Evolutionary conservation across 2,888 invertebrate species (phyloP).

Genomic region (Aphodius granarius): DNA sequence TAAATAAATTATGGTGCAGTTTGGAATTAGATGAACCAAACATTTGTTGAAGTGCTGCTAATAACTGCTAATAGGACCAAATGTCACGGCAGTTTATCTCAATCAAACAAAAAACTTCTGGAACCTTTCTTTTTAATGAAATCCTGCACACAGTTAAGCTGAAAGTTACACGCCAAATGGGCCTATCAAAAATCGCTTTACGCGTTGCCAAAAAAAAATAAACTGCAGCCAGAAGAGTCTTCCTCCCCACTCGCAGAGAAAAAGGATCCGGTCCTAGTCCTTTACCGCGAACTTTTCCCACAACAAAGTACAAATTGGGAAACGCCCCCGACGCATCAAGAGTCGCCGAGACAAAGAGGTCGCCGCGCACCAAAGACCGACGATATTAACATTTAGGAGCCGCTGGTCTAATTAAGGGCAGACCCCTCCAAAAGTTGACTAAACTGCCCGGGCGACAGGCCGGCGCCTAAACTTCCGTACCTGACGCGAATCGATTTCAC

Average conservation of each 20-base stretch:
- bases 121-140: background rate
- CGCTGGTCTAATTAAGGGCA: slow-evolving; percentile 7
- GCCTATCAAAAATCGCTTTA: slow-evolving; percentile 11
- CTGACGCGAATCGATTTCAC: slow-evolving; percentile 14
- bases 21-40: no score
- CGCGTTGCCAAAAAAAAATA: background rate
- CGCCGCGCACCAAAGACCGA: background rate
- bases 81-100: background rate
- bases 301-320: slow-evolving; percentile 12
- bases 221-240: background rate
- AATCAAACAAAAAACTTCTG: background rate
- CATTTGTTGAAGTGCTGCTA: no score
- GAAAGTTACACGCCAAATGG: background rate
- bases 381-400: background rate
- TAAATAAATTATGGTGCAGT: no score
- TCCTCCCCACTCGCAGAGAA: background rate
- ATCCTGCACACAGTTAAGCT: background rate
- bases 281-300: slow-evolving; percentile 10
- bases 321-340: slow-evolving; percentile 10
- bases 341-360: slow-evolving; percentile 3
- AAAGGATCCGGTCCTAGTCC: no score
- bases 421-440: background rate
- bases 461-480: slow-evolving; percentile 8
- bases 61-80: background rate
- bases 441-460: slow-evolving; percentile 9